phyloP scores from a whole-genome alignment of 2,888 invertebrate genomes.

The Meteorus colon region DNA sequence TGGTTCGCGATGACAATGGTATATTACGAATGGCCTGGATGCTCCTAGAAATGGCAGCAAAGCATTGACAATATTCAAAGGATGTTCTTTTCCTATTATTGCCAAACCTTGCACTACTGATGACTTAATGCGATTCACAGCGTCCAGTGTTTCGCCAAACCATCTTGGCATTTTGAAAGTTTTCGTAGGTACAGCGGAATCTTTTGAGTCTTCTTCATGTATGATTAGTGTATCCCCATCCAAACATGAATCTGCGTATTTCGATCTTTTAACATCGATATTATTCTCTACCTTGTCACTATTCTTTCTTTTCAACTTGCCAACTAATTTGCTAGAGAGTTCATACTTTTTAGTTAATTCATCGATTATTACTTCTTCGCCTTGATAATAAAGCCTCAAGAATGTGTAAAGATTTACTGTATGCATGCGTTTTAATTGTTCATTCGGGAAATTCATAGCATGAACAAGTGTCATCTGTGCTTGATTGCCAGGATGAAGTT shows the following conservation, averaged over 20 bases:
- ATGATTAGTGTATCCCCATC: slow-evolving; percentile 27
- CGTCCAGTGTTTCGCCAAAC: slow-evolving; percentile 73
- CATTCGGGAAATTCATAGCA: slow-evolving; percentile 85
- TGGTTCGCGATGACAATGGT: slow-evolving; percentile 86
- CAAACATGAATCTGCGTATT: slow-evolving; percentile 25
- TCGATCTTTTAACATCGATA: slow-evolving; percentile 18
- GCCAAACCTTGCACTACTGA: slow-evolving; percentile 83
- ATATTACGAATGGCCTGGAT: slow-evolving; percentile 90
- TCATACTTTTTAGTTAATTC: slow-evolving; percentile 45
- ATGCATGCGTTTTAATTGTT: slow-evolving; percentile 82
- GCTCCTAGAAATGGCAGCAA: slow-evolving; percentile 85
- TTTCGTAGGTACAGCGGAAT: background rate
- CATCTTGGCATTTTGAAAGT: slow-evolving; percentile 60
- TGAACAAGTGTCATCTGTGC: slow-evolving; percentile 85
- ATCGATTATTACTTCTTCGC: slow-evolving; percentile 66
- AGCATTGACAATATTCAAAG: slow-evolving; percentile 84
- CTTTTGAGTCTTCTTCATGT: slow-evolving; percentile 42
- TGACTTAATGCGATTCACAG: slow-evolving; percentile 77
- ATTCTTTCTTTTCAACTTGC: slow-evolving; percentile 60
- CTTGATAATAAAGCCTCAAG: slow-evolving; percentile 81
- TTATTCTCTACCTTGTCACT: slow-evolving; percentile 53
- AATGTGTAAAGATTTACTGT: slow-evolving; percentile 86
- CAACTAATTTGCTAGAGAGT: slow-evolving; percentile 42
- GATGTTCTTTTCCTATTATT: slow-evolving; percentile 90
- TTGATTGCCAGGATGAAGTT: slow-evolving; percentile 87